Conservation (phyloP, 2,888 invertebrate species). For the Ornithoptera priamus region DNA sequence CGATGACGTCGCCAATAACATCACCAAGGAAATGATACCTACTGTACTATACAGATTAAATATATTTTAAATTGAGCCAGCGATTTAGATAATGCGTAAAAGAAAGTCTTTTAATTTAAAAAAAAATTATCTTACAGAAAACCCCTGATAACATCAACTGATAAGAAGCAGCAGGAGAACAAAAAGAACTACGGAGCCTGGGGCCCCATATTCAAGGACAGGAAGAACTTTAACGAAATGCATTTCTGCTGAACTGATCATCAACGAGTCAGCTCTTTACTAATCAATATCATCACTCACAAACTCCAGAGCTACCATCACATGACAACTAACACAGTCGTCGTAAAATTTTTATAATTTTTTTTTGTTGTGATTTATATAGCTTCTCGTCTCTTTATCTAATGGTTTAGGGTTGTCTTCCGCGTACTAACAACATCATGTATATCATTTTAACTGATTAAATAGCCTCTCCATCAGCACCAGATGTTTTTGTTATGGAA, state of each 20-base stretch:
- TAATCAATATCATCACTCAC: constrained; percentile 43
- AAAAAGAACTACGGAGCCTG: constrained; percentile 82
- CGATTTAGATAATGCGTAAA: too few species aligned
- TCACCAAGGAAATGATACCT: too few species aligned
- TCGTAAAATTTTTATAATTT: constrained; percentile 27
- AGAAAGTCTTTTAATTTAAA: too few species aligned
- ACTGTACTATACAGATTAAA: too few species aligned
- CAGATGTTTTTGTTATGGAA: constrained; percentile 41
- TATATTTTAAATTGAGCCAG: too few species aligned
- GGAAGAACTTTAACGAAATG: constrained; percentile 85
- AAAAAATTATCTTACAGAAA: constrained; percentile 51
- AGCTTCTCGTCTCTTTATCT: constrained; percentile 37
- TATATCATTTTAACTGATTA: constrained; percentile 52
- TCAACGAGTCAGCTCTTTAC: constrained; percentile 26
- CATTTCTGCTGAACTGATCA: constrained; percentile 78
- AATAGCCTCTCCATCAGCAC: constrained; percentile 45
- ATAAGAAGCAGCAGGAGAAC: constrained; percentile 58
- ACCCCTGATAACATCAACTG: constrained; percentile 34
- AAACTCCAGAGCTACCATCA: constrained; percentile 27
- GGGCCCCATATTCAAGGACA: constrained; percentile 88
- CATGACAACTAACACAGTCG: constrained; percentile 32
- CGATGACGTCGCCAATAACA: too few species aligned
- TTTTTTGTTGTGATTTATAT: constrained; percentile 40
- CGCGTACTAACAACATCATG: constrained; percentile 48
- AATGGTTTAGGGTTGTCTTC: constrained; percentile 42